Conservation (phyloP, 2,888 invertebrate species). For the Taphrorychus bicolor region DNA sequence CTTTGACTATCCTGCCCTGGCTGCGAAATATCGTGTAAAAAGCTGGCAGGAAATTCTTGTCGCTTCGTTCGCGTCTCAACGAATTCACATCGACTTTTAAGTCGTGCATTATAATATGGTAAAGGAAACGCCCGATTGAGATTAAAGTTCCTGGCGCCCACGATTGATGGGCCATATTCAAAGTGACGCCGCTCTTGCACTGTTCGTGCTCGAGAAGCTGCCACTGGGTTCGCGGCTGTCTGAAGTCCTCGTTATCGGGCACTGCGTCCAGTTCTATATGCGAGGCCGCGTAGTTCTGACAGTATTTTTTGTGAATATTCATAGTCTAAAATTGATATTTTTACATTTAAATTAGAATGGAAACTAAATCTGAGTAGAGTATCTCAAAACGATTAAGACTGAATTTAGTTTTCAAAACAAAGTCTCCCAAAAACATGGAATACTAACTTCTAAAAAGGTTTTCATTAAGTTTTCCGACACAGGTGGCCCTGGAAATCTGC, state of each 20-base stretch:
- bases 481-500: too few species aligned
- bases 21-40: constrained; percentile 81
- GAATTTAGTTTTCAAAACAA: too few species aligned
- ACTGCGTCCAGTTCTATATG: constrained; percentile 47
- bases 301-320: constrained; percentile 54
- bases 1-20: constrained; percentile 68
- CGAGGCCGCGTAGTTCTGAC: constrained; percentile 49
- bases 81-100: constrained; percentile 81
- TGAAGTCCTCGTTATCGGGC: constrained; percentile 46
- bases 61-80: constrained; percentile 64
- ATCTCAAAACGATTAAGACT: too few species aligned
- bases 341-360: too few species aligned
- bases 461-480: too few species aligned
- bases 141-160: constrained; percentile 73
- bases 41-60: constrained; percentile 72
- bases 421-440: too few species aligned
- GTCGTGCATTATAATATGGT: constrained; percentile 85
- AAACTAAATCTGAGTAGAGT: too few species aligned
- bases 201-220: constrained; percentile 67
- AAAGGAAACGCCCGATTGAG: constrained; percentile 83
- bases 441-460: too few species aligned
- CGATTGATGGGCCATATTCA: constrained; percentile 59
- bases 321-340: constrained; percentile 45
- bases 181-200: constrained; percentile 48
- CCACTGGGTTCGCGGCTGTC: constrained; percentile 77